Evolutionary conservation across 37 sponge, comb jelly and placozoan species (phyloP).

Genomic region (Hexactinellida sp.): DNA sequence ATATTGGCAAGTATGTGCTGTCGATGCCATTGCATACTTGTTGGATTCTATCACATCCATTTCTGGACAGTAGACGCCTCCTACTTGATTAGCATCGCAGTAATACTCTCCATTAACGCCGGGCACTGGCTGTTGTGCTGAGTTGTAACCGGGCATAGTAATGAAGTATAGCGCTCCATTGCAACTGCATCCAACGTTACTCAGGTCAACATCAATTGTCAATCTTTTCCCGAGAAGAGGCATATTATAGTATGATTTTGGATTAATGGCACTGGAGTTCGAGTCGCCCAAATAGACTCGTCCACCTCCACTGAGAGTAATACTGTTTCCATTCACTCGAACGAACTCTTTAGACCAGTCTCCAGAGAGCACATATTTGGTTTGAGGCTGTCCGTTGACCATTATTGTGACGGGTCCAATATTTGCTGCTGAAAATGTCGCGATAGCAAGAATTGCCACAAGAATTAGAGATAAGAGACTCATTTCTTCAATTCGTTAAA

Average conservation of each 20-base stretch:
- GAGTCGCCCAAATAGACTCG: constrained; percentile 23
- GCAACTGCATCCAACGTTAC: constrained; percentile 25
- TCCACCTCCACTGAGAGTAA: constrained; percentile 21
- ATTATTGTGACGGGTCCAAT: constrained; percentile 19
- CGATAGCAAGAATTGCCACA: neutral
- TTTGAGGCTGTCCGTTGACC: constrained; percentile 17
- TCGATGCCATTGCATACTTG: constrained; percentile 28
- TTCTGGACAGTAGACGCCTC: constrained; percentile 22
- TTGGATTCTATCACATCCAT: constrained; percentile 26
- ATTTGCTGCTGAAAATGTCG: neutral
- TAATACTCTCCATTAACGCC: constrained; percentile 18
- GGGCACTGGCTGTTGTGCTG: constrained; percentile 19
- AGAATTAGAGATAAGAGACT: neutral
- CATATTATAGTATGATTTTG: constrained; percentile 1
- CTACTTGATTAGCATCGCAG: constrained; percentile 20
- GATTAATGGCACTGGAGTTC: neutral
- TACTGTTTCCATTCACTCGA: neutral
- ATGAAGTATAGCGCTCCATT: constrained; percentile 24
- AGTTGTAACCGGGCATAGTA: constrained; percentile 25
- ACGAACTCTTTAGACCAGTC: neutral
- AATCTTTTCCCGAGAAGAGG: constrained; percentile 21
- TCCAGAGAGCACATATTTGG: constrained; percentile 24
- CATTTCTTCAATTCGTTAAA: too few relatives aligned
- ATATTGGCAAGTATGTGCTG: constrained; percentile 23
- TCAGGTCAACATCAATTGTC: constrained; percentile 19